A percentile compares a stretch with the other conserved stretches of the same genome.
phyloP scores from a whole-genome alignment of 2,797 vertebrate genomes.

The Acomys russatus region DNA sequence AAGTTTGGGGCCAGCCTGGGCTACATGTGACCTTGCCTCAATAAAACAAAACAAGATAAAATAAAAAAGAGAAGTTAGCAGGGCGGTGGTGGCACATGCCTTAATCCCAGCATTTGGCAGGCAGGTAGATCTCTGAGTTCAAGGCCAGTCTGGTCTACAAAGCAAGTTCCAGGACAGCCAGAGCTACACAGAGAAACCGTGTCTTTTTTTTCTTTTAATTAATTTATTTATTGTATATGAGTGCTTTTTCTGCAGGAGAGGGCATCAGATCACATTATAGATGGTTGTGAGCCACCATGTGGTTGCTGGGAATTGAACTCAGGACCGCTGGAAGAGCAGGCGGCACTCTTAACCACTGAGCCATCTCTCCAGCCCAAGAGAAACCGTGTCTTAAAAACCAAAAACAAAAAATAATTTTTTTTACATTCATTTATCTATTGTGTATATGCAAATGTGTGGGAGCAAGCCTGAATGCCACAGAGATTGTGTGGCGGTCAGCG shows the following conservation, averaged over 20 bases:
- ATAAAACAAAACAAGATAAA: not conserved
- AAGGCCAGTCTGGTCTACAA: not conserved
- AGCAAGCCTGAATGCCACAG: not conserved
- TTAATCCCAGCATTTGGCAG: not conserved
- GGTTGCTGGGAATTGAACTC: too few relatives aligned
- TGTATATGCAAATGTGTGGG: not conserved
- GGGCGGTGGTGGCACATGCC: accelerated
- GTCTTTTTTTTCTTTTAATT: too few relatives aligned
- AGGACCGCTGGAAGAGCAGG: too few relatives aligned
- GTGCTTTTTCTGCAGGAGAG: too few relatives aligned
- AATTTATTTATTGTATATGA: too few relatives aligned
- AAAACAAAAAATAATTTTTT: not conserved
- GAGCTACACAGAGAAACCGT: not conserved
- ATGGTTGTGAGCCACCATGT: too few relatives aligned
- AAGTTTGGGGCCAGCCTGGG: not conserved
- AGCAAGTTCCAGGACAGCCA: not conserved
- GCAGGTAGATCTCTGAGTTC: not conserved
- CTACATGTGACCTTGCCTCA: not conserved
- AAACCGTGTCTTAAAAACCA: not conserved
- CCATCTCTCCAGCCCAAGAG: too few relatives aligned
- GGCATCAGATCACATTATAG: too few relatives aligned
- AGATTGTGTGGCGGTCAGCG: not conserved
- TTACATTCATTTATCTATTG: not conserved
- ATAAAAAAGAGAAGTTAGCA: not conserved
- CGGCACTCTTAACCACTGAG: too few relatives aligned